These are phyloP conservation scores for Sciurus niger DNA, from an alignment of 2,113 vertebrate genomes.

Conservation along the genomic window DNA sequence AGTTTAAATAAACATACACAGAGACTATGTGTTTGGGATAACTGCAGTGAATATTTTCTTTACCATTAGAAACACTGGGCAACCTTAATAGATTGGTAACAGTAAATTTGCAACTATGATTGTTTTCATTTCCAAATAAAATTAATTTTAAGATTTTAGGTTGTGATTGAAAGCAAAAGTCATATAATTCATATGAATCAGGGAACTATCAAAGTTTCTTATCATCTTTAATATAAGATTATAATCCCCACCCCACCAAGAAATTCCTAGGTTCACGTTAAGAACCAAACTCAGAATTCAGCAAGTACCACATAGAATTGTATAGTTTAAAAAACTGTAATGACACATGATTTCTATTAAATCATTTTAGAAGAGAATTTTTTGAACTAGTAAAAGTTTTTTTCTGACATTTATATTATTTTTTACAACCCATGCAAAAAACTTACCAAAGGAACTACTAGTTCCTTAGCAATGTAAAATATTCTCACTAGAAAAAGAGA, in stretches of 20 bases:
- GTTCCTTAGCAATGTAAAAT: not conserved
- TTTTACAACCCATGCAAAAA: not conserved
- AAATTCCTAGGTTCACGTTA: not conserved
- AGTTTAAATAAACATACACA: not conserved
- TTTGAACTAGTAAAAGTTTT: not conserved
- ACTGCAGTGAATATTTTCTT: not conserved
- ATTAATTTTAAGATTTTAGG: not conserved
- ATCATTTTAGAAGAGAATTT: constrained; percentile 38
- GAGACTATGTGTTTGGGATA: not conserved
- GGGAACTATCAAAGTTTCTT: not conserved
- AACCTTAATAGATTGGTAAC: not conserved
- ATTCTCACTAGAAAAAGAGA: not conserved
- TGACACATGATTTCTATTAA: not conserved
- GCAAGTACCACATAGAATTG: not conserved
- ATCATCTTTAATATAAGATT: not conserved
- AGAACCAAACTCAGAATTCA: constrained; percentile 26
- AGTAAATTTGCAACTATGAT: not conserved
- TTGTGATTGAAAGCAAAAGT: constrained; percentile 40
- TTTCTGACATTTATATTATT: constrained; percentile 15
- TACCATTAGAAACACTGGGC: not conserved
- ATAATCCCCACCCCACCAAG: not conserved
- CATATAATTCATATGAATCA: not conserved
- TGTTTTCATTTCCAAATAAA: constrained; percentile 18
- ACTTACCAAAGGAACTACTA: not conserved
- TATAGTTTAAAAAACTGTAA: not conserved